Evolutionary conservation across 2,797 vertebrate genomes (phyloP).

Genomic region (Orientallactaga sibirica): DNA sequence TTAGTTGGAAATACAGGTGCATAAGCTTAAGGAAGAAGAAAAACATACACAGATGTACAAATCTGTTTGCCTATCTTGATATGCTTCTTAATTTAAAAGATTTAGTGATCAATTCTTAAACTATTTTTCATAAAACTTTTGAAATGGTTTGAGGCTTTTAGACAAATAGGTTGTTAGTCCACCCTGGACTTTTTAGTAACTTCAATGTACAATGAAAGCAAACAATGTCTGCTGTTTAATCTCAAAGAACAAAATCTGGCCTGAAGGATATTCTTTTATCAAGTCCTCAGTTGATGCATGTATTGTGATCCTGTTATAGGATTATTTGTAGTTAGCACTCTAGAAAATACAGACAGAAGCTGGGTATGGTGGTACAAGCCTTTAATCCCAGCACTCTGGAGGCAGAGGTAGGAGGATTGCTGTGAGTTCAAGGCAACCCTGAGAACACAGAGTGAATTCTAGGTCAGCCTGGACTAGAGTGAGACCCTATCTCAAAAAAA

Average conservation of each 20-base stretch:
- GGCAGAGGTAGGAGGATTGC: too few relatives aligned
- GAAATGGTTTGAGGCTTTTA: slow-evolving; percentile 29
- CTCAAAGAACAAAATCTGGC: slow-evolving; percentile 51
- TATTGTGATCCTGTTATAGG: slow-evolving; percentile 68
- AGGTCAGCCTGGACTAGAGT: too few relatives aligned
- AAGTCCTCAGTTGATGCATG: slow-evolving; percentile 44
- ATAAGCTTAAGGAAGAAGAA: slow-evolving; percentile 21
- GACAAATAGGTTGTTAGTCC: slow-evolving; percentile 19
- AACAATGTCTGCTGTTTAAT: slow-evolving; percentile 56
- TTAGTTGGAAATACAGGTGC: slow-evolving; percentile 53
- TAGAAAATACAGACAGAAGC: slow-evolving; percentile 19
- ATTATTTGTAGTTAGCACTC: slow-evolving; percentile 64
- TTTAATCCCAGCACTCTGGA: too few relatives aligned
- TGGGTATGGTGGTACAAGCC: too few relatives aligned
- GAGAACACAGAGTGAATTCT: too few relatives aligned
- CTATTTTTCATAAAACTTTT: slow-evolving; percentile 11
- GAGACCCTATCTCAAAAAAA: too few relatives aligned
- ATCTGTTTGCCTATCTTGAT: slow-evolving; percentile 35
- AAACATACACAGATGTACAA: slow-evolving; percentile 42
- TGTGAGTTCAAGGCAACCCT: too few relatives aligned
- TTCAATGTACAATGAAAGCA: slow-evolving; percentile 33
- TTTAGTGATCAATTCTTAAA: slow-evolving; percentile 29
- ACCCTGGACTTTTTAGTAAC: background rate
- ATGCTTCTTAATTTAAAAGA: slow-evolving; percentile 32
- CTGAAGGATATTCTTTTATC: slow-evolving; percentile 49